These are phyloP conservation scores for Ostrea edulis DNA, from an alignment of 1,140 invertebrate species.

Conservation along the genomic window DNA sequence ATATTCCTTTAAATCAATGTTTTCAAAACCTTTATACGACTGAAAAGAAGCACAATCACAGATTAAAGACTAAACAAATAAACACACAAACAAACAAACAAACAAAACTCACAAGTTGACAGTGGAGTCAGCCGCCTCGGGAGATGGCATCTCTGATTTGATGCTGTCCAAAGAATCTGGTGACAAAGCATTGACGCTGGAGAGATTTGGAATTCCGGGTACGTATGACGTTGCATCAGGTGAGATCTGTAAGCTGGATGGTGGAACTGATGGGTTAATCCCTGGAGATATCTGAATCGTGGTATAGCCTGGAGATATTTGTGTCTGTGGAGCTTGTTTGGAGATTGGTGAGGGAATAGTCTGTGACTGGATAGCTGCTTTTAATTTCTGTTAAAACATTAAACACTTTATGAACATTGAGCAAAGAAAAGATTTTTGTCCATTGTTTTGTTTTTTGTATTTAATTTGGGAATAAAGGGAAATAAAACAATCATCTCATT, in stretches of 20 bases:
- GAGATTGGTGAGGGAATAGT: slow-evolving; percentile 57
- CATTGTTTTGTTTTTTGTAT: too few relatives aligned
- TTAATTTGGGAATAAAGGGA: too few relatives aligned
- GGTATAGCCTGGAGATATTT: slow-evolving; percentile 45
- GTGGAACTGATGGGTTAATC: slow-evolving; percentile 12
- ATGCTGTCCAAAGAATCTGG: slow-evolving; percentile 58
- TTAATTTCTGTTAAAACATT: slow-evolving; percentile 69
- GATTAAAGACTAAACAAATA: too few relatives aligned
- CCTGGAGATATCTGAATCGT: slow-evolving; percentile 47
- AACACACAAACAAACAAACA: not conserved
- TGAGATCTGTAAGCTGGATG: slow-evolving; percentile 43
- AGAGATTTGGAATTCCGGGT: slow-evolving; percentile 5
- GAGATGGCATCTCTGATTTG: slow-evolving; percentile 57
- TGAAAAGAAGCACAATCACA: too few relatives aligned
- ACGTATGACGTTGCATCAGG: slow-evolving; percentile 30
- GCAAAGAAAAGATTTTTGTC: too few relatives aligned
- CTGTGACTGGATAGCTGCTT: slow-evolving; percentile 69
- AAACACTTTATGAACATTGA: not conserved
- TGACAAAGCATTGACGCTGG: slow-evolving; percentile 40
- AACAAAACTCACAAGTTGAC: slow-evolving; percentile 21
- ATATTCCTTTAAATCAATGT: too few relatives aligned
- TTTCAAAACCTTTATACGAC: too few relatives aligned
- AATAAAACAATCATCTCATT: too few relatives aligned
- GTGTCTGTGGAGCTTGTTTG: slow-evolving; percentile 42
- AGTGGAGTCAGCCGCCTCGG: slow-evolving; percentile 60